phyloP scores from a whole-genome alignment of 2,797 vertebrate genomes.

The Propithecus deckenii region DNA sequence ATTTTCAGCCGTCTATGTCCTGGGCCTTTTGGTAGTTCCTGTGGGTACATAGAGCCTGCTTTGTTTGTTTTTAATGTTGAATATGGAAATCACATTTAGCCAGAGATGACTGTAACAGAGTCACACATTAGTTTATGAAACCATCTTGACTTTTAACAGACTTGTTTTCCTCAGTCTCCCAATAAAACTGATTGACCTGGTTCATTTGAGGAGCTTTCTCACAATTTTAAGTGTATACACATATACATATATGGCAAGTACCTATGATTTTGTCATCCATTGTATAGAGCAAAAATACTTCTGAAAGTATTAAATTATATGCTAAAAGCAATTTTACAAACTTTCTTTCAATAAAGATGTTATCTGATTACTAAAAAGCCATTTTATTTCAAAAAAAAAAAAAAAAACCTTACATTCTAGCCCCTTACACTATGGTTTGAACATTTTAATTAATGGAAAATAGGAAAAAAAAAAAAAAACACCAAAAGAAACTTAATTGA shows the following conservation, averaged over 20 bases:
- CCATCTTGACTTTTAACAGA: background rate
- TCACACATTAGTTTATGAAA: background rate
- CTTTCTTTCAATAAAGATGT: background rate
- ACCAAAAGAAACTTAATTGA: background rate
- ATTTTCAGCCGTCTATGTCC: conserved; percentile 52
- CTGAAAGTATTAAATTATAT: background rate
- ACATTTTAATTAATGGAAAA: background rate
- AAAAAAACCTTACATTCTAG: background rate
- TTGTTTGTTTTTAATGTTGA: background rate
- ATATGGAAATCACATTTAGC: background rate
- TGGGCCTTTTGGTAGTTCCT: conserved; percentile 8
- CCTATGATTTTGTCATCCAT: background rate
- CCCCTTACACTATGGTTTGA: background rate
- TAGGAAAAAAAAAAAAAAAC: background rate
- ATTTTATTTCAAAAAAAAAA: background rate
- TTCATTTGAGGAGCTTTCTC: background rate
- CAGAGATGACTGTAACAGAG: background rate
- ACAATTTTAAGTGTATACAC: background rate
- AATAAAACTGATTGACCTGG: background rate
- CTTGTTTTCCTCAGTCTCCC: background rate
- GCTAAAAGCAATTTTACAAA: conserved; percentile 8
- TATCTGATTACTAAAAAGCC: background rate
- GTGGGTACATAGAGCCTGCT: background rate
- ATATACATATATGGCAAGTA: background rate
- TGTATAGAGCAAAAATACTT: background rate